Evolutionary conservation across 2,113 vertebrate species (phyloP), one percentile per base, ranked within the genome.

Genomic region (Heliornis fulica): DNA sequence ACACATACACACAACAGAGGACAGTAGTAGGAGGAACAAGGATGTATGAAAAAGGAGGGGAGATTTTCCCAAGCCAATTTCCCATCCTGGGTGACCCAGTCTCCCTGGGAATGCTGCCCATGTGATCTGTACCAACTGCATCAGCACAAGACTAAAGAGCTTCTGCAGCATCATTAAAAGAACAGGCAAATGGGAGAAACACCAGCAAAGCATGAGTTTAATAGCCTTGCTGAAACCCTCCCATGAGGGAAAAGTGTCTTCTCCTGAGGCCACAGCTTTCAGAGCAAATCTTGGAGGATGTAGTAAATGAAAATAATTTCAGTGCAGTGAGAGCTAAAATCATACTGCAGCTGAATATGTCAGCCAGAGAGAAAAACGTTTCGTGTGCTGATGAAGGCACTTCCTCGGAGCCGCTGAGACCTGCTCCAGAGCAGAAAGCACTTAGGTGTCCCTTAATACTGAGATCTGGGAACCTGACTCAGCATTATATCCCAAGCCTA

Each of bases 61-160:
- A 96, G 96, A 96, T 97, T 96, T 98, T 97, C 94, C 97, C 97
- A 98, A 98, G 97, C 89, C 95, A 95, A 87, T 94, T 94, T 97
- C 97, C 97, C 83, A 97, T 96, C 86, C 46, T 34, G 88, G 95
- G 92, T 97, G 96, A 97, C 96, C 96, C 65, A 38, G 90, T 50
- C 88, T 96, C 90, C 66, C 89, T 94, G n/a, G 94, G 97, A 98
- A 97, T 92, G 94, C 87, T 94, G 77, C 92, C 87, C 94, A 74
- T 91, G 91, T 90, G 96, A 98, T 88, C 96, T 74, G 72, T 77
- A 91, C 91, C 95, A 91, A 96, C 93, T 51, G 68, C 83, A 93
- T 96, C 94, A 87, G 84, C n/a, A 7, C 1, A 2, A 96, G 96
- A 96, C 89, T 41, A 77, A 96, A 86, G 78, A 95, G 84, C 90